Conservation (phyloP, 2,797 vertebrate species). For the Halcyon chelicuti region DNA sequence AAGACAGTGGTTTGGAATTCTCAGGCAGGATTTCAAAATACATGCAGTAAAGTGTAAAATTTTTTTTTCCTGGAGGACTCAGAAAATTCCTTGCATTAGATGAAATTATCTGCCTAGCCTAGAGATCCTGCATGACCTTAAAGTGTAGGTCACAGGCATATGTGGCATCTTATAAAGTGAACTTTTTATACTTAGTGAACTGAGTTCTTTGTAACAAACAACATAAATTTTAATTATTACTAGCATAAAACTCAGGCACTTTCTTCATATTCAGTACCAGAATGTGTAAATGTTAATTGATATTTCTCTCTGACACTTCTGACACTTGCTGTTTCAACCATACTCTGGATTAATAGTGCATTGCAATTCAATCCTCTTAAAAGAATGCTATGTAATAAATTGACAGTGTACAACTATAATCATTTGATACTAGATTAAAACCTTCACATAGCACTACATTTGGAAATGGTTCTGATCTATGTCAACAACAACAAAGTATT, state of each 20-base stretch:
- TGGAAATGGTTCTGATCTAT: background rate
- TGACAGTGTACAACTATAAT: background rate
- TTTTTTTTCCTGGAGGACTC: background rate
- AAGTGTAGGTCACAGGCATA: background rate
- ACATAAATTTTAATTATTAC: background rate
- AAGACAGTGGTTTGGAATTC: background rate
- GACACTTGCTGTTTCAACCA: background rate
- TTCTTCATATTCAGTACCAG: background rate
- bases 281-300: background rate
- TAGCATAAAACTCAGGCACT: background rate
- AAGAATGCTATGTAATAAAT: conserved; percentile 9
- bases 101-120: background rate
- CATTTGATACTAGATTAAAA: conserved; percentile 5
- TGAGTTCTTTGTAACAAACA: background rate
- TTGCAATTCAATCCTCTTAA: conserved; percentile 45
- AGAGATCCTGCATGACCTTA: background rate
- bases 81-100: background rate
- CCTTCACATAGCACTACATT: background rate
- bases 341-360: conserved; percentile 8
- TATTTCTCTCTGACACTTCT: conserved; percentile 20
- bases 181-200: background rate
- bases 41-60: background rate
- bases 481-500: background rate
- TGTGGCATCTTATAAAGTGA: background rate
- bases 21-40: background rate